Base-by-base conservation (phyloP, 2,888 invertebrate species). In the Chrysomela aeneicollis region DNA sequence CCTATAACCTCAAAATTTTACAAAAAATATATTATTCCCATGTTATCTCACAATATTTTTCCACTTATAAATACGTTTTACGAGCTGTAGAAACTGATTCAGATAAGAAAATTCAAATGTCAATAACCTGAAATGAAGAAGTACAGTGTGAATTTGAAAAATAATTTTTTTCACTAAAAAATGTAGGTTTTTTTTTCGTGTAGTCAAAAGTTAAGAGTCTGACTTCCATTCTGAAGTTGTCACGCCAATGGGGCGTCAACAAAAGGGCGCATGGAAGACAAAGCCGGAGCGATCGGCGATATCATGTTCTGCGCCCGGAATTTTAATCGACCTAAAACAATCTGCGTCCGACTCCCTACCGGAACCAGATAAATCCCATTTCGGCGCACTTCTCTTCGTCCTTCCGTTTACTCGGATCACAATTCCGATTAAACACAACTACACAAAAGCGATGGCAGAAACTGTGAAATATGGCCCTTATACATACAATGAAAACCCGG, bases 301-400 rank as follows among this genome's bases (percentile, higher is more conserved):
- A 78, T 77, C 78, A 61, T 68, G 67, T 68, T 67, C 76, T 76
- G 79, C 78, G 79, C 74, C 74, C 73, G 78, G 82, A 82, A 82
- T 82, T 82, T 82, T 82, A 82, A 82, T 82, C 82, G 80, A 78
- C 76, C 79, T 79, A 80, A 81, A 82, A 81, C 82, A 82, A 82
- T 82, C 82, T 82, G 81, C 79, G 80, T 76, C 75, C 74, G 73
- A 76, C 73, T 74, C 71, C 74, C 69, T 70, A 76, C 77, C 80
- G 81, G 81, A 81, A 79, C 74, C 73, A 79, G 81, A 81, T 81
- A 81, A 82, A 81, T 81, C 77, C 77, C 73, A 76, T 78, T 80
- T 77, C 78, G 74, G 74, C 76, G 76, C 77, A 78, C 77, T 78
- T 77, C 76, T 78, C 76, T 77, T 78, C 71, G 79, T 79, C 76